Percentiles rank a stretch among this genome's conserved stretches.
Evolutionary conservation across 2,113 vertebrate species (phyloP).

Genomic region (Pyxicephalus adspersus): DNA sequence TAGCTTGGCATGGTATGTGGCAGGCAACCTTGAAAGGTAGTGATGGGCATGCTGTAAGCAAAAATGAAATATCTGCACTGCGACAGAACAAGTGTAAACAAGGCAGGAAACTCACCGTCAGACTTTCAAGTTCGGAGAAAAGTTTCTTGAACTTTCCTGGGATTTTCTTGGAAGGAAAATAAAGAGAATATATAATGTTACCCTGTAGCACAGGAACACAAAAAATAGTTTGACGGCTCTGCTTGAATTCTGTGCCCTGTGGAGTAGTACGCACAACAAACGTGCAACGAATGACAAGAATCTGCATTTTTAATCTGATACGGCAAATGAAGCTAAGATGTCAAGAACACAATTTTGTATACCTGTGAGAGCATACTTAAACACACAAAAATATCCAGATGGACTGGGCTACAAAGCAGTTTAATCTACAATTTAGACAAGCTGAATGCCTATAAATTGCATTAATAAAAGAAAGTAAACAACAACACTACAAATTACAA

Average conservation of each 20-base stretch:
- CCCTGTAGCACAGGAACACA: conserved; percentile 29
- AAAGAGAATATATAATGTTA: conserved; percentile 54
- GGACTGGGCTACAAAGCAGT: too few relatives aligned
- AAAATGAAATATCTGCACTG: conserved; percentile 16
- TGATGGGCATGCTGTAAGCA: not conserved
- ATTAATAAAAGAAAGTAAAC: too few relatives aligned
- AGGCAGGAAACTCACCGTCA: conserved; percentile 82
- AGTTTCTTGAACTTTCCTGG: conserved; percentile 97
- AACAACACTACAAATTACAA: too few relatives aligned
- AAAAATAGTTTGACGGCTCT: conserved; percentile 40
- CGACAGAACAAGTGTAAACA: not conserved
- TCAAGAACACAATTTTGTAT: not conserved
- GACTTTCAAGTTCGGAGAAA: conserved; percentile 92
- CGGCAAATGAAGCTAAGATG: not conserved
- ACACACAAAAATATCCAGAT: too few relatives aligned
- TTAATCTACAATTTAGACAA: too few relatives aligned
- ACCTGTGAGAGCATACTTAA: too few relatives aligned
- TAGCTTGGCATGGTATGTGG: too few relatives aligned
- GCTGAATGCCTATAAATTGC: too few relatives aligned
- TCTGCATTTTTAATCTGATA: not conserved
- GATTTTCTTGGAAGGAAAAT: conserved; percentile 83
- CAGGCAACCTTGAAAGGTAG: too few relatives aligned
- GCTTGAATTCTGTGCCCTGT: not conserved
- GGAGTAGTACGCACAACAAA: not conserved
- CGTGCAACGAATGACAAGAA: conserved; percentile 40